phyloP scores from a whole-genome alignment of 2,797 vertebrate species.

The Bryconaethiops microstoma region DNA sequence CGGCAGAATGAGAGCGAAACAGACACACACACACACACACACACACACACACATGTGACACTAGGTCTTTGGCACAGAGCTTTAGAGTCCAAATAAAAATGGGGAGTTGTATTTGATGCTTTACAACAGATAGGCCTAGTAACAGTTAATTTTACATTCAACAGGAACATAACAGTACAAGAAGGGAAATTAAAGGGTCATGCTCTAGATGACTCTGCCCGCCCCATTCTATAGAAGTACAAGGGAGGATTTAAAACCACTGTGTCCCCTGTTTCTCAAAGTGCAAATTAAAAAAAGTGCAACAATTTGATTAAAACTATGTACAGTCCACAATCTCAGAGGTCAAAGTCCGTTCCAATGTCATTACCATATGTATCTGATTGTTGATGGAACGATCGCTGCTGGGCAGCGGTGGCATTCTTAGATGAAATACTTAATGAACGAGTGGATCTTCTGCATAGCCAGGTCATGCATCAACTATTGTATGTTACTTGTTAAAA shows the following conservation, averaged over 20 bases:
- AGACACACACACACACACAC: neutral
- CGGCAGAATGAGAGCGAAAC: conserved; percentile 14
- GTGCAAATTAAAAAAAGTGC: conserved; percentile 97
- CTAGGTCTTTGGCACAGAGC: conserved; percentile 54
- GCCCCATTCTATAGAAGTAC: conserved; percentile 77
- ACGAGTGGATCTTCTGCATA: conserved; percentile 24
- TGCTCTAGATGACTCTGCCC: conserved; percentile 73
- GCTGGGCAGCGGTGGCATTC: conserved; percentile 42
- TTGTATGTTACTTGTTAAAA: conserved; percentile 53
- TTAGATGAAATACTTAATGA: conserved; percentile 31
- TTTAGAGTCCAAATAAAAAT: conserved; percentile 65
- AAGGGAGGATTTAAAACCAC: conserved; percentile 83
- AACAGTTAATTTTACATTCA: conserved; percentile 80
- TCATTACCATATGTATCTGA: conserved; percentile 56
- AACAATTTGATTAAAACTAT: conserved; percentile 86
- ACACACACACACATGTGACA: conserved; percentile 4
- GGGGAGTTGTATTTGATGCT: conserved; percentile 69
- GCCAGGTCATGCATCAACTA: conserved; percentile 45
- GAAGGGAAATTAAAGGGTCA: conserved; percentile 52
- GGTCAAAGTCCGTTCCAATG: conserved; percentile 78
- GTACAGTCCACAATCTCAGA: conserved; percentile 78
- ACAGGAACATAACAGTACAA: conserved; percentile 69
- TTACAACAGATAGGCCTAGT: conserved; percentile 82
- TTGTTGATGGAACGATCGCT: conserved; percentile 22
- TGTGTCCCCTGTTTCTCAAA: conserved; percentile 84